A percentile compares a stretch with the other conserved stretches of the same genome.
Evolutionary conservation across 2,888 invertebrate species (phyloP).

Genomic region (Tanypteryx hageni): DNA sequence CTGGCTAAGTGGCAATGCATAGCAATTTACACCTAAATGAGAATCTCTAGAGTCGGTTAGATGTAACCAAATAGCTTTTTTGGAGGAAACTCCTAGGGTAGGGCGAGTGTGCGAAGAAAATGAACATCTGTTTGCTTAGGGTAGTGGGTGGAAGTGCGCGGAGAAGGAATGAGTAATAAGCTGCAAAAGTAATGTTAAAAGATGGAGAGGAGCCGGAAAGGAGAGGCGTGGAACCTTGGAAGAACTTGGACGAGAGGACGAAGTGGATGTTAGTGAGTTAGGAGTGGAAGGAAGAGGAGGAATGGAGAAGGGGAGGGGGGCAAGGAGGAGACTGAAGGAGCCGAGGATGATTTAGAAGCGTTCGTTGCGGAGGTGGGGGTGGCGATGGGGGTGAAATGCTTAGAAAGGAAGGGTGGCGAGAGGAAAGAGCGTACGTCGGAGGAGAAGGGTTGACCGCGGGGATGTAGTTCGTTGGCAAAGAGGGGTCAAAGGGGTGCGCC

Average conservation of each 20-base stretch:
- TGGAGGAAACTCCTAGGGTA: background rate
- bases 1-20: background rate
- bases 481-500: slow-evolving; percentile 9
- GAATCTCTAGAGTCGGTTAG: background rate
- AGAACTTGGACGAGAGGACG: background rate
- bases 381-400: background rate
- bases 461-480: slow-evolving; percentile 4
- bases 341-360: slow-evolving; percentile 24
- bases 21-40: background rate
- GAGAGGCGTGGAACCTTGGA: background rate
- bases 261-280: too few species aligned
- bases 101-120: background rate
- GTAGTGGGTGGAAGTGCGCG: background rate
- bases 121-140: background rate
- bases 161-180: background rate
- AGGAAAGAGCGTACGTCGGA: background rate
- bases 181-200: background rate
- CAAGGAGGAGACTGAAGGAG: background rate
- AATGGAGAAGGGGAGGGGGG: background rate
- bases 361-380: background rate
- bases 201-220: background rate
- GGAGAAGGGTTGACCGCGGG: background rate
- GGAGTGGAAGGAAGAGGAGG: background rate
- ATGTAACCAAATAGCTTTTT: background rate
- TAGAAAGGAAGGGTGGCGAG: background rate